Conservation (phyloP, 2,888 invertebrate species). For the Taphrorychus bicolor region DNA sequence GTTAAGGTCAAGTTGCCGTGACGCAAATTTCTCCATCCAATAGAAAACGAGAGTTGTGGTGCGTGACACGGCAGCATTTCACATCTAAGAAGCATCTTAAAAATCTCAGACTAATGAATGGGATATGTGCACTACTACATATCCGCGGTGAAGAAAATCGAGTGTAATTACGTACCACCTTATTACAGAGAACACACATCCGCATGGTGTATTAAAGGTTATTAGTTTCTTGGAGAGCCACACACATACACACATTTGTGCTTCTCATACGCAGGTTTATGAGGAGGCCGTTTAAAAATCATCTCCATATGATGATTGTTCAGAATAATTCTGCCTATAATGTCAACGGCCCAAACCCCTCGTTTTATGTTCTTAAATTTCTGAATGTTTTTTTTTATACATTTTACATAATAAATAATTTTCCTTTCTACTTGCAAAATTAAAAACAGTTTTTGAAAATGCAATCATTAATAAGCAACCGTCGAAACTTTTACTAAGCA, state of each 20-base stretch:
- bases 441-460: too few species aligned
- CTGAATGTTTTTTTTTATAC: too few species aligned
- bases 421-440: too few species aligned
- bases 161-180: slow-evolving; percentile 27
- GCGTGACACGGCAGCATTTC: slow-evolving; percentile 34
- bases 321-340: too few species aligned
- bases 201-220: slow-evolving; percentile 21
- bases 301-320: too few species aligned
- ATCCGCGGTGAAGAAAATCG: slow-evolving; percentile 25
- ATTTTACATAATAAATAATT: too few species aligned
- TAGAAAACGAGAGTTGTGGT: neutral
- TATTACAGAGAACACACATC: slow-evolving; percentile 30
- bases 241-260: neutral
- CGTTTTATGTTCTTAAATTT: too few species aligned
- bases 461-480: too few species aligned
- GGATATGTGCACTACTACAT: slow-evolving; percentile 20
- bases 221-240: slow-evolving; percentile 14
- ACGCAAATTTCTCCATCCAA: neutral
- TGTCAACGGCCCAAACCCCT: too few species aligned
- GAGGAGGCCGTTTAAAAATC: too few species aligned
- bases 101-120: slow-evolving; percentile 30
- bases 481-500: too few species aligned
- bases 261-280: too few species aligned
- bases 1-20: slow-evolving; percentile 23
- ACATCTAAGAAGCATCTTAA: slow-evolving; percentile 17